These are phyloP conservation scores for Spodoptera littoralis DNA, from an alignment of 2,888 invertebrate species.

Conservation along the genomic window DNA sequence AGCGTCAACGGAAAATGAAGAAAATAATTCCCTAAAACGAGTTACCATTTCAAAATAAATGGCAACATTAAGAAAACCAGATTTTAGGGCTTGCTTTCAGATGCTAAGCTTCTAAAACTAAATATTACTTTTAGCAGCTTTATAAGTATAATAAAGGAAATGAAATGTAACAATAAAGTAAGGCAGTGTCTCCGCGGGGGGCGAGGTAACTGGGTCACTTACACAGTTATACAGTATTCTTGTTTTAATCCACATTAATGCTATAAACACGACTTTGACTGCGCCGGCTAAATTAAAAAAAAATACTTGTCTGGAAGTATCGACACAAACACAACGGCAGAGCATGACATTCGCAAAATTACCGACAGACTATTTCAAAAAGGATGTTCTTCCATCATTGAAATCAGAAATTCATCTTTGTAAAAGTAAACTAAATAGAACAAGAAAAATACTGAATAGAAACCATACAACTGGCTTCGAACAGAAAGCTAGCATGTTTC, in stretches of 20 bases:
- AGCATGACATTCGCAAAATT: too few species aligned
- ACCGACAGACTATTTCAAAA: too few species aligned
- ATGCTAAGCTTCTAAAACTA: conserved; percentile 15
- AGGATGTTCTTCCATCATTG: too few species aligned
- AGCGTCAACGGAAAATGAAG: conserved; percentile 25
- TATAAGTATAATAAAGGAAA: conserved; percentile 37
- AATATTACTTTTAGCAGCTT: conserved; percentile 21
- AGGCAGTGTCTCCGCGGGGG: background rate
- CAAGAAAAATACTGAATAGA: too few species aligned
- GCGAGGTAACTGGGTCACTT: conserved; percentile 7
- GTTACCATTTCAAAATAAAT: conserved; percentile 30
- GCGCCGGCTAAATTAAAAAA: too few species aligned
- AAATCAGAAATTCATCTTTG: too few species aligned
- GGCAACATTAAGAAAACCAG: conserved; percentile 19
- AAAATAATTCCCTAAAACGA: conserved; percentile 18
- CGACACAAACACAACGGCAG: too few species aligned
- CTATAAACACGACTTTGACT: too few species aligned
- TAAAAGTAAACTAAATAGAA: too few species aligned
- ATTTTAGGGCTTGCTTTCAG: conserved; percentile 11
- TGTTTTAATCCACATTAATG: background rate
- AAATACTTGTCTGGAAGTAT: too few species aligned
- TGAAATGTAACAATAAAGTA: conserved; percentile 24
- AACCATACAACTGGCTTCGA: background rate
- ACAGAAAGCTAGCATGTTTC: conserved; percentile 13
- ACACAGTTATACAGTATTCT: background rate